Conservation (phyloP, 2,113 vertebrate species). For the Hydrolagus affinis region DNA sequence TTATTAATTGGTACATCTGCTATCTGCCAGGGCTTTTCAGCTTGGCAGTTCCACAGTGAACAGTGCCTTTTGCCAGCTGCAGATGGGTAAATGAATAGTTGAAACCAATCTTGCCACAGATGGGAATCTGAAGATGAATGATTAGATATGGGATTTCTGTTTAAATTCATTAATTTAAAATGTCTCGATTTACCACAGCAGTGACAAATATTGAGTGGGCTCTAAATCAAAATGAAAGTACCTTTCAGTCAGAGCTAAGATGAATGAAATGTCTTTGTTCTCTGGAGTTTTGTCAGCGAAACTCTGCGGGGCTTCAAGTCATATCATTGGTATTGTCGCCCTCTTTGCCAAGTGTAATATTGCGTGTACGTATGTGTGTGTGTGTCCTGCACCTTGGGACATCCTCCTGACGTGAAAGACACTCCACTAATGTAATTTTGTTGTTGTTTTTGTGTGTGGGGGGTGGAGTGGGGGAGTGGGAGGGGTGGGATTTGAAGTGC, state of each 20-base stretch:
- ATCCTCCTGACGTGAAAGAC: too few relatives aligned
- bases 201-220: background rate
- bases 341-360: background rate
- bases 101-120: background rate
- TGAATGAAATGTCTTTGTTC: background rate
- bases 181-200: background rate
- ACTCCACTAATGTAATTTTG: too few relatives aligned
- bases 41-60: conserved; percentile 38
- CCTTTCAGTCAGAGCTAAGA: background rate
- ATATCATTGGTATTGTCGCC: background rate
- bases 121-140: background rate
- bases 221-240: conserved; percentile 8
- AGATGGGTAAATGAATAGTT: background rate
- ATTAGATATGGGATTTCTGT: background rate
- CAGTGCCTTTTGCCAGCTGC: conserved; percentile 30
- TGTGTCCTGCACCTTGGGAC: too few relatives aligned
- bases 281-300: background rate
- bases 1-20: conserved; percentile 64
- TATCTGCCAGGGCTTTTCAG: conserved; percentile 44
- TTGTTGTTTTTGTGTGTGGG: too few relatives aligned
- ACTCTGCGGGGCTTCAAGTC: background rate
- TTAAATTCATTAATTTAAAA: conserved; percentile 10
- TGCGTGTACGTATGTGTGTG: too few relatives aligned
- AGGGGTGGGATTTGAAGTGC: too few relatives aligned
- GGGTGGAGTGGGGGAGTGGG: too few relatives aligned